Base-by-base conservation (phyloP, 2,797 vertebrate species). In the Leucoraja ocellata region DNA sequence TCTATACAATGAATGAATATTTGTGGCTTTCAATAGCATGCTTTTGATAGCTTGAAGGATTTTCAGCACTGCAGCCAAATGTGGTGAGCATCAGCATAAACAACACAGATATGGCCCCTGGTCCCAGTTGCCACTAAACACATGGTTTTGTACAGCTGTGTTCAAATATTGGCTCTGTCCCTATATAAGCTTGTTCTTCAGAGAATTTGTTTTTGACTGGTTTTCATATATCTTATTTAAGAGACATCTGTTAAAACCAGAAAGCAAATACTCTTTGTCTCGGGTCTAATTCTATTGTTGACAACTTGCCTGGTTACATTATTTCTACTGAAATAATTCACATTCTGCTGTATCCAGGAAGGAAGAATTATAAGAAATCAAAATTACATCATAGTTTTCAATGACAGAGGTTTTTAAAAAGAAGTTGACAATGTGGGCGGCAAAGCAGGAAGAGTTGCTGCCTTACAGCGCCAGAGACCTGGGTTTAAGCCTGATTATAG, bases 171-270 rank as follows among this genome's bases (percentile, higher is more conserved):
- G 84, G 84, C 84, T 88, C 84, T 65, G 21, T 88, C 61, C n/a
- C n/a, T 88, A 18, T 36, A 68, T 88, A 18, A n/a, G n/a, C 63
- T 68, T 88, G n/a, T 68, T 68, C 84, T 68, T 88, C 68, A 63
- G 84, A 36, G 61, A 88, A 88, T 88, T 65, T 88, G 63, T 36
- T 68, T 84, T 88, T 65, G 61, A 68, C 84, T 68, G 65, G 36
- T 36, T 88, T 88, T 68, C 36, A 68, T 32, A 88, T 88, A 63
- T 88, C 84, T 88, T 88, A 88, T 88, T 88, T 88, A 68, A 68
- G 84, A 36, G 84, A n/a, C 84, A 88, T 88, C 61, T 88, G 84
- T 36, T 88, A 21, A n/a, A 88, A 68, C 61, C 61, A 88, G 63
- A 68, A 88, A 65, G 84, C 81, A 88, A 36, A 36, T 36, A 68